Evolutionary conservation across 2,797 vertebrate species (phyloP), one percentile per base, ranked within the genome.

Genomic region (Molossus molossus): DNA sequence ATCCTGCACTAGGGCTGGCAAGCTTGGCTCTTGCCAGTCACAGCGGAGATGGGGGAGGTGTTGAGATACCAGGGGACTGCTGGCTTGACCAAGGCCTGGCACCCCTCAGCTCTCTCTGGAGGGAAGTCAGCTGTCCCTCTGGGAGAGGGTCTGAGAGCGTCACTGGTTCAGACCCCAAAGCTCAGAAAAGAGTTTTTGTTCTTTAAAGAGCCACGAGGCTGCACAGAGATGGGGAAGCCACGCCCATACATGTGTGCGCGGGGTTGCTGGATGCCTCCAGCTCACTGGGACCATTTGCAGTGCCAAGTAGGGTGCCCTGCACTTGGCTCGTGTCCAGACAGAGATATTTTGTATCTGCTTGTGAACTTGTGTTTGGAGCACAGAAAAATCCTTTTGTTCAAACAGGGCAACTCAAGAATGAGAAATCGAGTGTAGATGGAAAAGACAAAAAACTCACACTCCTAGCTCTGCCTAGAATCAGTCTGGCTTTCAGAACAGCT

Each of bases 21-120:
- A 94, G 92, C 96, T 97, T 67, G 15, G 93, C 96, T 97, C 97
- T 96, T 97, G 97, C 96, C 95, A 77, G 85, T 93, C 27, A 3
- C 92, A 79, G 75, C 0, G 1, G 86, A 96, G 23, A 73, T 40
- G 73, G 91, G 55, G 84, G 69, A 89, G 92, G 90, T 77, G 21
- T 70, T 29, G 89, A 96, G 95, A 27, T 89, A 97, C 94, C 95
- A 95, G 62, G 87, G 91, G 96, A 96, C 97, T 96, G 96, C 96
- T 93, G 95, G 97, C 91, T 95, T 98, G 97, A 97, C 97, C 97
- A 95, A 94, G 84, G 73, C 93, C 96, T 96, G 94, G 77, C 94
- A 94, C 88, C 95, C 94, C 97, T 97, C 95, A 93, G 96, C 96
- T 98, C 93, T 97, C 91, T 97, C 33, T 91, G n/a, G 48, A 84